Base-by-base conservation (phyloP, 2,113 vertebrate species). In the Phocoena sinus region DNA sequence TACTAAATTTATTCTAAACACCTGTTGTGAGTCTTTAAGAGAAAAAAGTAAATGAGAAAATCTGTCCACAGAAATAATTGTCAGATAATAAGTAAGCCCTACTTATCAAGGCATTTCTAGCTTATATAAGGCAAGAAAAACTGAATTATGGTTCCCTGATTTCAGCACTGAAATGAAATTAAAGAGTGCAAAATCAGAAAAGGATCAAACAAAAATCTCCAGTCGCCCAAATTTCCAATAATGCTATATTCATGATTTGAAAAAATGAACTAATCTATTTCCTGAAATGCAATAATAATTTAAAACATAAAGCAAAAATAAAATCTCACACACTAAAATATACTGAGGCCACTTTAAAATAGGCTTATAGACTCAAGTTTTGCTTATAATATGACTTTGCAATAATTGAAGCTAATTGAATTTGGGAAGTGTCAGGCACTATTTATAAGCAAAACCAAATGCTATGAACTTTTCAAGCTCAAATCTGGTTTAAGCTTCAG, bases 351-450 rank as follows among this genome's bases (percentile, higher is more conserved):
- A 86, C 96, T 96, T 96, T 60, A 74, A 96, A 95, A 96, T 25
- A 76, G 6, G 14, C 84, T 96, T 92, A 96, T 0, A 31, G 56
- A 73, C 50, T 25, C 3, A 93, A 95, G 41, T 93, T 97, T 98
- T 96, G 17, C 87, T 98, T 95, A 93, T 95, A 96, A 91, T 74
- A 36, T 95, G 28, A 93, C 95, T 98, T 97, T 56, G 53, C 2
- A 74, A 96, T 91, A 97, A 98, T 6, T 91, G 25, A 96, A 97
- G 76, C 96, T 98, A 98, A 98, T 95, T 98, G 97, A 98, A 97
- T 97, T 96, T 95, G 80, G 96, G 77, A 97, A 97, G 94, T 97
- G 87, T 91, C 83, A 96, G 96, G 79, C 65, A 92, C 73, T 97
- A 97, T 98, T 97, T 98, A 94, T 82, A 92, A 83, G 38, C 33